phyloP scores from a whole-genome alignment of 2,797 vertebrate species.

The Neosilurus mollespiculum region DNA sequence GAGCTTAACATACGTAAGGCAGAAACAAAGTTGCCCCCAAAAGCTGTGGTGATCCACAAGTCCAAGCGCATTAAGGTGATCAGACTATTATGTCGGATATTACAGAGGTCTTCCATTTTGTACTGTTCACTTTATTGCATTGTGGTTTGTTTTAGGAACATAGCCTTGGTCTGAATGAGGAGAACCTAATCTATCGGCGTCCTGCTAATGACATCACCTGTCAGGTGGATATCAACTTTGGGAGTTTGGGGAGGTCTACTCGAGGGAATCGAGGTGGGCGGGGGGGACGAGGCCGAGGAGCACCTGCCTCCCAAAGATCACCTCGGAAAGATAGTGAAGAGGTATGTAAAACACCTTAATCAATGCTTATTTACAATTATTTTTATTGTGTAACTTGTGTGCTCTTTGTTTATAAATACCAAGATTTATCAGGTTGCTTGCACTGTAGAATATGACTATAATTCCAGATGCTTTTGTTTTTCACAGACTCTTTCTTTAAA shows the following conservation, averaged over 20 bases:
- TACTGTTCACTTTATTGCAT: background rate
- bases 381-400: too few relatives aligned
- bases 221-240: conserved; percentile 95
- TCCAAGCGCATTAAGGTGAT: conserved; percentile 82
- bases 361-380: background rate
- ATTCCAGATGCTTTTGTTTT: background rate
- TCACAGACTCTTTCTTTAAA: too few relatives aligned
- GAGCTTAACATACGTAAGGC: conserved; percentile 94
- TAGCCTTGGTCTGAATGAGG: conserved; percentile 72
- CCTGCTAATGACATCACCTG: conserved; percentile 96
- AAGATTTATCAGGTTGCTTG: background rate
- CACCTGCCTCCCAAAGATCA: conserved; percentile 60
- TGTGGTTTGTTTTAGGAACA: conserved; percentile 52
- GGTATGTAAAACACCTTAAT: conserved; percentile 59
- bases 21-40: conserved; percentile 84
- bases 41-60: conserved; percentile 93
- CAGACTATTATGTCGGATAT: too few relatives aligned
- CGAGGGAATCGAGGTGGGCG: conserved; percentile 84
- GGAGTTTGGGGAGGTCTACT: conserved; percentile 85
- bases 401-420: too few relatives aligned
- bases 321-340: conserved; percentile 66
- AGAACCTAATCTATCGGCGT: conserved; percentile 84
- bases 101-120: background rate
- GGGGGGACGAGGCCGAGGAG: conserved; percentile 60
- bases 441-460: background rate